phyloP scores from a whole-genome alignment of 1,140 invertebrate species.

The Lordiphosa collinella region DNA sequence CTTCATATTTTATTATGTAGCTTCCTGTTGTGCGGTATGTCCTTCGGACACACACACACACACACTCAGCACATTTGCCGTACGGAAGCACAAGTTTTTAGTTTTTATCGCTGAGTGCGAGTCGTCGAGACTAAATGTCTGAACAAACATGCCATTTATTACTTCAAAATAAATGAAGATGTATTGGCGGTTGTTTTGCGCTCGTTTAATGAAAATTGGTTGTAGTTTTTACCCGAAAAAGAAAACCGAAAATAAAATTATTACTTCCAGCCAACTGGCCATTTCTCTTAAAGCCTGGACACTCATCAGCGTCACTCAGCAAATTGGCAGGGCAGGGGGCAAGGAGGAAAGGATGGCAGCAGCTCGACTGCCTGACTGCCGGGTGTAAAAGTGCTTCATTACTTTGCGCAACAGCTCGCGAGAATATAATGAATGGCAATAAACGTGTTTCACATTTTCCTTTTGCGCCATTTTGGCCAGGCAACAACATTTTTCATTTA shows the following conservation, averaged over 20 bases:
- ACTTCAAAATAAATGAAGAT: slow-evolving; percentile 70
- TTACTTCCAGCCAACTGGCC: slow-evolving; percentile 55
- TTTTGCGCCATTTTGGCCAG: slow-evolving; percentile 27
- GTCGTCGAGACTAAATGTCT: slow-evolving; percentile 41
- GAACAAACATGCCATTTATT: slow-evolving; percentile 64
- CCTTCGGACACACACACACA: slow-evolving; percentile 27
- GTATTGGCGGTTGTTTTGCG: slow-evolving; percentile 47
- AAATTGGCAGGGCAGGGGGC: not conserved
- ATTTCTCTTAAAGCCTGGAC: slow-evolving; percentile 54
- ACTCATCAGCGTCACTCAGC: slow-evolving; percentile 49
- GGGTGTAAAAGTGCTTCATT: slow-evolving; percentile 67
- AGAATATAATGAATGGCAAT: slow-evolving; percentile 78
- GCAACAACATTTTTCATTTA: slow-evolving; percentile 51
- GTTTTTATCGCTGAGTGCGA: slow-evolving; percentile 6
- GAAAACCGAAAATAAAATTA: slow-evolving; percentile 56
- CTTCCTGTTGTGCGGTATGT: slow-evolving; percentile 27
- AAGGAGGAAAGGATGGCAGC: not conserved
- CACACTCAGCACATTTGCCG: too few relatives aligned
- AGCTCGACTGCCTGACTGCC: slow-evolving; percentile 29
- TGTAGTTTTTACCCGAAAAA: slow-evolving; percentile 44
- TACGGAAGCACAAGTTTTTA: slow-evolving; percentile 57
- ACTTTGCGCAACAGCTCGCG: slow-evolving; percentile 76
- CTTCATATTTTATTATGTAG: slow-evolving; percentile 20
- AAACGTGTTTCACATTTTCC: slow-evolving; percentile 76
- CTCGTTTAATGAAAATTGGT: slow-evolving; percentile 54